These are phyloP conservation scores for Cercopithecus mona DNA, from an alignment of 2,113 vertebrate species.

Conservation along the genomic window DNA sequence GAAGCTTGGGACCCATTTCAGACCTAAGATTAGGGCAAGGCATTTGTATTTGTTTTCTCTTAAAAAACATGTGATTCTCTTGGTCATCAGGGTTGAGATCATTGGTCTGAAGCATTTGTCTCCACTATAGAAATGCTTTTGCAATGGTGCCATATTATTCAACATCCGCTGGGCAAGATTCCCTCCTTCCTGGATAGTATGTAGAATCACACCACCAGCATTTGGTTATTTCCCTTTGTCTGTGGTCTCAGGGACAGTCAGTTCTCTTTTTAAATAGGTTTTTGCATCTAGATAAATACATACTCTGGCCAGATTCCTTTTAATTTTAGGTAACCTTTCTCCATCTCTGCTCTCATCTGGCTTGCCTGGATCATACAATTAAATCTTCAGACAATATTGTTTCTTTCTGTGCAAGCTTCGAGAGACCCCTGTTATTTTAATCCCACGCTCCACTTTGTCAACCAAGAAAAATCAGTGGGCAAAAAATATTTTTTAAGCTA, in stretches of 20 bases:
- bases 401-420: slow-evolving; percentile 18
- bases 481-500: not conserved
- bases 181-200: not conserved
- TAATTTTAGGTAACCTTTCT: not conserved
- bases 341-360: not conserved
- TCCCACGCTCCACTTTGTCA: not conserved
- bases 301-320: not conserved
- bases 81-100: not conserved
- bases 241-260: not conserved
- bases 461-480: not conserved
- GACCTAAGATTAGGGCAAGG: not conserved
- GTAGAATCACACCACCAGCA: not conserved
- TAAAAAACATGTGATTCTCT: not conserved
- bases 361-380: not conserved
- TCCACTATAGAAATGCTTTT: not conserved
- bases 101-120: not conserved
- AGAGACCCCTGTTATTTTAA: slow-evolving; percentile 26
- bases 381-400: not conserved
- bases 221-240: not conserved
- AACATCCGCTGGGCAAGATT: not conserved
- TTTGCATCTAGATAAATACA: slow-evolving; percentile 46
- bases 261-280: not conserved
- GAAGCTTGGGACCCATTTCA: not conserved
- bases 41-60: not conserved
- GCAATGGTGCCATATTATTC: not conserved